Percentiles rank a stretch among this genome's conserved stretches.
phyloP scores from a whole-genome alignment of 1,140 invertebrate species.

The Maconellicoccus hirsutus region DNA sequence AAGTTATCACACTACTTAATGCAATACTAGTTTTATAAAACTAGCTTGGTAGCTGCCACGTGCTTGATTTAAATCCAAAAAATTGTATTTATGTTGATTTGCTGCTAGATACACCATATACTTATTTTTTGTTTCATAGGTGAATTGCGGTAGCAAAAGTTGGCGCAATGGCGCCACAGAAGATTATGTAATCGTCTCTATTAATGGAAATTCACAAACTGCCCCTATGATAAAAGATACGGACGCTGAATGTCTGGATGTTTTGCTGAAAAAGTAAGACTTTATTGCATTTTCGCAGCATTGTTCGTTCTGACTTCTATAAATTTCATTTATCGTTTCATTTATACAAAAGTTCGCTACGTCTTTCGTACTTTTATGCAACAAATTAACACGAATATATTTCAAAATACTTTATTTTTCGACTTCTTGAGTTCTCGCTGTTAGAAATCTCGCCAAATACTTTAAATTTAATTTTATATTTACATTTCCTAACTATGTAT shows the following conservation, averaged over 20 bases:
- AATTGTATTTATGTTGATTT: not conserved
- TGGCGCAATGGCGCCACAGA: not conserved
- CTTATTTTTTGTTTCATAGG: not conserved
- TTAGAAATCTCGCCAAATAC: too few relatives aligned
- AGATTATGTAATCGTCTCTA: not conserved
- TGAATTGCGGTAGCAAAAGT: not conserved
- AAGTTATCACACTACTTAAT: not conserved
- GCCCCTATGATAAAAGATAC: not conserved
- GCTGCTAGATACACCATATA: not conserved
- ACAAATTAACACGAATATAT: too few relatives aligned
- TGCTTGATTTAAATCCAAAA: constrained; percentile 2
- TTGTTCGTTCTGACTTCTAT: not conserved
- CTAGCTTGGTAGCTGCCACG: not conserved
- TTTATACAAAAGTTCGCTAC: too few relatives aligned
- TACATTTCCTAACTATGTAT: too few relatives aligned
- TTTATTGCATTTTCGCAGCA: too few relatives aligned
- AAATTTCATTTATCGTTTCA: too few relatives aligned
- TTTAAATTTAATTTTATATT: too few relatives aligned
- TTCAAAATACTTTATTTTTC: too few relatives aligned
- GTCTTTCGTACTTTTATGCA: too few relatives aligned
- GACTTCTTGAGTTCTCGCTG: too few relatives aligned
- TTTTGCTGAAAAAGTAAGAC: not conserved
- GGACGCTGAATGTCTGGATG: not conserved
- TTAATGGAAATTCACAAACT: not conserved
- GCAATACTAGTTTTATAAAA: not conserved